Evolutionary conservation across 1,140 invertebrate genomes (phyloP), one percentile per base, ranked within the genome.

Genomic region (Polyergus mexicanus): DNA sequence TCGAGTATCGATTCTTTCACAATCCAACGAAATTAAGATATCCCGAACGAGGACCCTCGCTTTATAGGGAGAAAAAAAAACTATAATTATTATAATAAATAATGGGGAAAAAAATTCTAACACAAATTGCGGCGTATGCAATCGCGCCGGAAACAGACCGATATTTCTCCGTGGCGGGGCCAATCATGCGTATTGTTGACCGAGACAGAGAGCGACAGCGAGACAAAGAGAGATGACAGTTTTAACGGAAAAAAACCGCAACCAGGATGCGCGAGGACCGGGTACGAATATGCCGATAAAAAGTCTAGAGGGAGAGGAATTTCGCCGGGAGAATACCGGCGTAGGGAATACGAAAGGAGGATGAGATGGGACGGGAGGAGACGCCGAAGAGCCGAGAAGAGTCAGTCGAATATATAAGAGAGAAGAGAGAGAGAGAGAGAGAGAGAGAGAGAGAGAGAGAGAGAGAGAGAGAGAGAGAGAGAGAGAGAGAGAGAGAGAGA

Each of bases 81-180:
- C n/a, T 16, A 22, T n/a, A 13, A 66, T n/a, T 19, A 13, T 11
- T 16, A 22, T n/a, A 13, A 66, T n/a, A 25, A 22, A 19, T 11
- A 1, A 7, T 8, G 28, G n/a, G n/a, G 51, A 58, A 35, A 41
- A 81, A 47, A 56, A 60, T 32, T 38, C 19, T n/a, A 56, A 25
- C 54, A 56, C 66, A 58, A 58, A 83, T n/a, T 56, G 35, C n/a
- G 41, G 28, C 77, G 65, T 56, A 35, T 83, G 54, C 68, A 81
- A 72, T 72, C 78, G 68, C 56, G 13, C 78, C 78, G 78, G 78
- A 83, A 83, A 51, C 28, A 3, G 56, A 11, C 38, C 78, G 78
- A 83, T 83, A 83, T 83, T 81, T 83, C 68, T 72, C 19, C n/a
- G 25, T 28, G 78, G 5, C 35, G 51, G 77, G 35, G 77, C 47